Percentiles rank a stretch among this genome's conserved stretches.
Conservation (phyloP, 2,797 vertebrate genomes). For the Alauda arvensis region DNA sequence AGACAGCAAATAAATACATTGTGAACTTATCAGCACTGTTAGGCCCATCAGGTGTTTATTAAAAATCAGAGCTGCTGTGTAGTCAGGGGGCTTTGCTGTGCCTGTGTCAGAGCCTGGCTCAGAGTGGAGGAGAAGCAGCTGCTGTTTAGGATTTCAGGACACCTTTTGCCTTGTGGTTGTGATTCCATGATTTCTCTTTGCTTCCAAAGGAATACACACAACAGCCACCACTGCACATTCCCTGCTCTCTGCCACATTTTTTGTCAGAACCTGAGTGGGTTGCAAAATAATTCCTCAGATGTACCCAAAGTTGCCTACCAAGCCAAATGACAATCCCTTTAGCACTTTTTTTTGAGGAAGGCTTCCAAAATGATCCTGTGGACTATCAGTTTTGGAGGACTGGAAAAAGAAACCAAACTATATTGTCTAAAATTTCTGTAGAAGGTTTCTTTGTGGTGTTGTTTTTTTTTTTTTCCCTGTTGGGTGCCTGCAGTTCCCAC, state of each 20-base stretch:
- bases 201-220: neutral
- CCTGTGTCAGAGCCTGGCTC: neutral
- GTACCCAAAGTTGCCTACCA: neutral
- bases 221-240: neutral
- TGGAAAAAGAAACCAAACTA: neutral
- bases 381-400: neutral
- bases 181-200: too few species aligned
- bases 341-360: neutral
- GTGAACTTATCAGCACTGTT: neutral
- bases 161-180: slow-evolving; percentile 14
- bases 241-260: neutral
- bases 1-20: neutral
- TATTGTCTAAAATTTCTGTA: neutral
- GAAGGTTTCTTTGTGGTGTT: accelerated
- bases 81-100: neutral
- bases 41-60: neutral
- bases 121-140: neutral
- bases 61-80: neutral
- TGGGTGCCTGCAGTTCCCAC: neutral
- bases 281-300: neutral
- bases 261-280: neutral
- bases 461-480: neutral
- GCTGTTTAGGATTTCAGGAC: neutral
- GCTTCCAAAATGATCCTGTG: neutral
- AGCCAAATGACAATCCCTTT: neutral